Evolutionary conservation across 2,113 vertebrate species (phyloP), one percentile per base, ranked within the genome.

Genomic region (Notiomystis cincta): DNA sequence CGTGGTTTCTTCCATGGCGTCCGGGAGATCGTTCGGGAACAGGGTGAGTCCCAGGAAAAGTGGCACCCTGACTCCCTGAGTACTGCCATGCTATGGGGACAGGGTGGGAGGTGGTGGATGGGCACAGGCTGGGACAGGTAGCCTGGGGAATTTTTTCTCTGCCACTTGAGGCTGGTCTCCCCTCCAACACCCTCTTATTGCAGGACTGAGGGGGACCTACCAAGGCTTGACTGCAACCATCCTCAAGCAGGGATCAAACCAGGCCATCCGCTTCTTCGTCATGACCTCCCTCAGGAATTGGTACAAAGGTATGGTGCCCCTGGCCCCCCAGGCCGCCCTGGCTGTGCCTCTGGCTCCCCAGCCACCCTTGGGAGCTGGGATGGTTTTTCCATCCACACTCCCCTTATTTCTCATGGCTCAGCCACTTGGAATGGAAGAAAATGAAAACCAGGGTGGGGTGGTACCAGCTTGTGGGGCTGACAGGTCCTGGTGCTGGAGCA

Each of bases 261-360:
- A 99, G 93, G 99, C 99, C 28, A 99, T 99, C 76, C 98, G 99
- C 8, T 99, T 99, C 98, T 99, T 97, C 0, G 99, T 99, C 93
- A 99, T 99, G 99, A 99, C 99, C 4, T 99, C 98, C 14, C 98
- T 99, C 45, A 98, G 97, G 96, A 99, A 99, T 98, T 99, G 99
- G 99, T 99, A 99, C 96, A 99, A 98, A 99, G 99, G 99, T 99
- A 94, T 3, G 0, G 5, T 75, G 64, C 4, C 10, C 17, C 51
- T 1, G 4, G 25, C 3, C 22, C 20, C 71, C 4, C 28, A 35
- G 20, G 23, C 6, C 48, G 16, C 13, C 15, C 44, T 1, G 4
- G 10, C 38, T 45, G 22, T 6, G 3, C 27, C 4, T 10, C 40
- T 38, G 57, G 21, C 17, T 89, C 28, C 75, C 13, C 6, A 12